These are phyloP conservation scores for Microtus richardsoni DNA, from an alignment of 2,113 vertebrate species.

Conservation along the genomic window DNA sequence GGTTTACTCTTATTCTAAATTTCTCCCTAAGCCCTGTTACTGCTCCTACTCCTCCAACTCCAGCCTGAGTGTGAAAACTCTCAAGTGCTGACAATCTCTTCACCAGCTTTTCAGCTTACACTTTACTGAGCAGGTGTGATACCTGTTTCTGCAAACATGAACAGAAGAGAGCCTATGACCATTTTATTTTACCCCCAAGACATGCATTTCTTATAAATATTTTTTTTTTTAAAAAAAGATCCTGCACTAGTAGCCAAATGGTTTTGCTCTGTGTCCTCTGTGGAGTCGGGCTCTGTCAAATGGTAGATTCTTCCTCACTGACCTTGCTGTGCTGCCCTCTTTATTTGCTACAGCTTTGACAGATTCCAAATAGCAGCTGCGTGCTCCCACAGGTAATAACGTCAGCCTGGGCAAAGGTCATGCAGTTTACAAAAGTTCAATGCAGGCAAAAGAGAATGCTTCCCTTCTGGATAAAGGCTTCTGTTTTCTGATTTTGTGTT, in stretches of 20 bases:
- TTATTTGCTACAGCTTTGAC: neutral
- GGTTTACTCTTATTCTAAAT: neutral
- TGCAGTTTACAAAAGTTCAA: neutral
- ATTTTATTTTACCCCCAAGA: neutral
- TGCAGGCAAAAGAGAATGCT: neutral
- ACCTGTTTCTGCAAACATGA: neutral
- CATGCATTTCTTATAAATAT: neutral
- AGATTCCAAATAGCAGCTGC: neutral
- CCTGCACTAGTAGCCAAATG: neutral
- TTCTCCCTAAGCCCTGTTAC: neutral
- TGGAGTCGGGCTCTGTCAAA: neutral
- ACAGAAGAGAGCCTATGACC: neutral
- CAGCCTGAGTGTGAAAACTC: neutral
- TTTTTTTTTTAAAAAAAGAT: neutral
- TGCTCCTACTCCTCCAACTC: neutral
- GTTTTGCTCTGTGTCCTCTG: neutral
- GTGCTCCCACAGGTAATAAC: neutral
- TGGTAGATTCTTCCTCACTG: neutral
- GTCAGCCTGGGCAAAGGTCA: neutral
- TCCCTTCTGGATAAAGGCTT: neutral
- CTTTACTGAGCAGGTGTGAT: neutral
- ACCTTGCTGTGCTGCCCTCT: neutral
- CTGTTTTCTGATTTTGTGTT: neutral
- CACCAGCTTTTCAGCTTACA: neutral
- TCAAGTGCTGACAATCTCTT: neutral